Evolutionary conservation across 2,797 vertebrate genomes (phyloP).

Genomic region (Molossus alvarezi): DNA sequence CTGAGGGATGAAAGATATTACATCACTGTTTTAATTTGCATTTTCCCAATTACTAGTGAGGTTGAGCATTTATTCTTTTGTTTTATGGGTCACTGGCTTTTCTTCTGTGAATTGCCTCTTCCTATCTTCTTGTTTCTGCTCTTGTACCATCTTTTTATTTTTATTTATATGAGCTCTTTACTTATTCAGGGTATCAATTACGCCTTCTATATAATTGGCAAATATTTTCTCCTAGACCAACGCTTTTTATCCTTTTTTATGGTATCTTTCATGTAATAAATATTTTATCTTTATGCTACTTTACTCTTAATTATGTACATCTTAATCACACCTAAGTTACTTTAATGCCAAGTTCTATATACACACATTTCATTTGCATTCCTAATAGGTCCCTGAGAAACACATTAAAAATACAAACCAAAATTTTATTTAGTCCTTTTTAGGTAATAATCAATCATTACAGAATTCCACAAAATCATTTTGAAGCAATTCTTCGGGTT

Average conservation of each 20-base stretch:
- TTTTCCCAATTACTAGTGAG: slow-evolving; percentile 44
- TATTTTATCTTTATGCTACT: slow-evolving; percentile 19
- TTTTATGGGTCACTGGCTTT: slow-evolving; percentile 27
- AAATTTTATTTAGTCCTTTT: slow-evolving; percentile 6
- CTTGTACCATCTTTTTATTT: slow-evolving; percentile 5
- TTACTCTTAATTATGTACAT: slow-evolving; percentile 7
- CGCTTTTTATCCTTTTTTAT: slow-evolving; percentile 42
- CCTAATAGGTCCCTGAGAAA: background rate
- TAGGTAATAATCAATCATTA: background rate
- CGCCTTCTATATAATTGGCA: background rate
- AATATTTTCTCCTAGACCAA: slow-evolving; percentile 27
- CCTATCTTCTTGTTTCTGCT: background rate
- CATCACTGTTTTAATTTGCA: slow-evolving; percentile 30
- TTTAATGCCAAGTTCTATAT: slow-evolving; percentile 34
- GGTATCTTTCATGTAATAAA: background rate
- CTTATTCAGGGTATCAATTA: slow-evolving; percentile 2
- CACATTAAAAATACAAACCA: slow-evolving; percentile 24
- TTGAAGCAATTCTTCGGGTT: slow-evolving; percentile 38
- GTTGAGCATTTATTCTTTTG: slow-evolving; percentile 11
- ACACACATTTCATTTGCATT: slow-evolving; percentile 10
- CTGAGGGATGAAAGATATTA: background rate
- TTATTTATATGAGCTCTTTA: slow-evolving; percentile 46
- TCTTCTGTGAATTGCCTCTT: slow-evolving; percentile 3
- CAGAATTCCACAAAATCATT: background rate
- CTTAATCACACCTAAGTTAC: slow-evolving; percentile 34